Conservation (phyloP, 2,888 invertebrate species). For the Myopa testacea region DNA sequence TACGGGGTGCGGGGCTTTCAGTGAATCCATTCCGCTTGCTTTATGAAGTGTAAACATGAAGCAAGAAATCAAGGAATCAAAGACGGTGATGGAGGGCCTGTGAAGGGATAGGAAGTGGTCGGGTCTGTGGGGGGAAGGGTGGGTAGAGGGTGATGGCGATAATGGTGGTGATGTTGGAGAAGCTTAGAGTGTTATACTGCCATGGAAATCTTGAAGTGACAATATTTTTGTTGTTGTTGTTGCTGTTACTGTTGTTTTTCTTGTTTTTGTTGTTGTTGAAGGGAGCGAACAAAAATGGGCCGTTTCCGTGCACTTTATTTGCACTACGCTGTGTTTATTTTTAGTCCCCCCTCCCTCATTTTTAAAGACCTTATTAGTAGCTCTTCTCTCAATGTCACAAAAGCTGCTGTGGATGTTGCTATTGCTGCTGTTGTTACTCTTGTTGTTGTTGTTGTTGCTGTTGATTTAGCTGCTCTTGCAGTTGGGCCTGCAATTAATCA, state of each 20-base stretch:
- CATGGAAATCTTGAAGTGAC: background rate
- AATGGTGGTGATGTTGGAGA: background rate
- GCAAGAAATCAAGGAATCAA: background rate
- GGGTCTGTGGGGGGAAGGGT: too few relatives aligned
- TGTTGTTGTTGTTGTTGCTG: background rate
- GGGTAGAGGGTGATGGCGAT: background rate
- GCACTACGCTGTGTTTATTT: constrained; percentile 9
- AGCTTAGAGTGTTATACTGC: background rate
- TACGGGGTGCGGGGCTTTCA: background rate
- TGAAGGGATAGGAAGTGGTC: background rate
- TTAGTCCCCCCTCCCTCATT: background rate
- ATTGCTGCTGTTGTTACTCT: background rate
- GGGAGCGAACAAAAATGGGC: background rate
- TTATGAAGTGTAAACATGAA: constrained; percentile 8
- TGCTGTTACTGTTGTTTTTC: too few relatives aligned
- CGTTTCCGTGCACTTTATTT: background rate
- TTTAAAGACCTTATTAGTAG: background rate
- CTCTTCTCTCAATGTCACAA: background rate
- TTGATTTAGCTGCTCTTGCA: constrained; percentile 22
- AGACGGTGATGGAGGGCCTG: background rate
- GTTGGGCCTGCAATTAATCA: constrained; percentile 43
- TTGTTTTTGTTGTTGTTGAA: background rate
- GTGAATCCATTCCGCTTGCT: background rate
- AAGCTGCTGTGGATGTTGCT: background rate
- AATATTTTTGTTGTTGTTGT: background rate